phyloP scores from a whole-genome alignment of 2,888 invertebrate species.

The Notodonta dromedarius region DNA sequence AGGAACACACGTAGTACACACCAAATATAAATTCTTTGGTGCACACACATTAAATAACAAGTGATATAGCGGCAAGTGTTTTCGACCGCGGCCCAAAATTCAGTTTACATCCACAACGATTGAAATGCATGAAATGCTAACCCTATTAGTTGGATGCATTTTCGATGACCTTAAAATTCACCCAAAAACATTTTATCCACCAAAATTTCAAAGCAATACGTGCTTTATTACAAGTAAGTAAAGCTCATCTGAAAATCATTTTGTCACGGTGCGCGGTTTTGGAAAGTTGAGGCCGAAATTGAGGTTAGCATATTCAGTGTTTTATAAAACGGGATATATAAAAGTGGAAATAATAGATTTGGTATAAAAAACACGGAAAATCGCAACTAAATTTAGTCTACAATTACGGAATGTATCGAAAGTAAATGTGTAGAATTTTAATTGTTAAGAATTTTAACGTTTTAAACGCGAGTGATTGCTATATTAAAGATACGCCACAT shows the following conservation, averaged over 20 bases:
- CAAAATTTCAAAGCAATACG: slow-evolving; percentile 22
- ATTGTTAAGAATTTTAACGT: not conserved
- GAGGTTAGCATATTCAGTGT: slow-evolving; percentile 14
- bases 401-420: no score
- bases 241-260: slow-evolving; percentile 35
- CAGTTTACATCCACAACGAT: slow-evolving; percentile 26
- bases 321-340: not conserved
- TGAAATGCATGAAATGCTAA: slow-evolving; percentile 69
- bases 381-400: no score
- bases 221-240: slow-evolving; percentile 38
- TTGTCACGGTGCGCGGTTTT: slow-evolving; percentile 15
- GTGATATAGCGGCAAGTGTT: not conserved
- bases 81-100: slow-evolving; percentile 1
- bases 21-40: no score
- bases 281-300: slow-evolving; percentile 19
- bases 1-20: no score
- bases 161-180: slow-evolving; percentile 59
- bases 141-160: slow-evolving; percentile 63
- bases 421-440: not conserved
- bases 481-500: not conserved
- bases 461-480: not conserved
- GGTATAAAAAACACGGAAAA: not conserved
- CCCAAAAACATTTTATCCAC: slow-evolving; percentile 18
- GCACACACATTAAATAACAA: not conserved
- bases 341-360: not conserved